Percentiles rank a stretch among this genome's conserved stretches.
Conservation (phyloP, 2,888 invertebrate species). For the Achlya flavicornis region DNA sequence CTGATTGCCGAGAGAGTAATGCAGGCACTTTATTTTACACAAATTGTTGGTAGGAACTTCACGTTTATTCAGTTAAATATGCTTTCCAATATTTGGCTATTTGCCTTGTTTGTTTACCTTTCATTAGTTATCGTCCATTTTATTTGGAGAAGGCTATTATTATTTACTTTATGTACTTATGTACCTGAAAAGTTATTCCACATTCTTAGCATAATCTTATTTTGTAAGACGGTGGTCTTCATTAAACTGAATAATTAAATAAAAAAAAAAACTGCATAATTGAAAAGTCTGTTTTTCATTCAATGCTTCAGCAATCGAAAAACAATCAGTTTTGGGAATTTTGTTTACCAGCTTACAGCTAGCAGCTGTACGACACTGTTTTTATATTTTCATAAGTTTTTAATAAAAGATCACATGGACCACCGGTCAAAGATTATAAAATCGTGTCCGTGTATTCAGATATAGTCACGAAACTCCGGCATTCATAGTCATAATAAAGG, state of each 20-base stretch:
- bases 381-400: no score
- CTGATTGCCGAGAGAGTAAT: slow-evolving; percentile 29
- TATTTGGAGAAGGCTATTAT: not conserved
- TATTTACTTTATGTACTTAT: no score
- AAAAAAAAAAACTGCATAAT: no score
- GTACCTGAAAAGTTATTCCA: no score
- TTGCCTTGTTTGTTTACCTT: not conserved
- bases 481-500: slow-evolving; percentile 23
- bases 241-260: no score
- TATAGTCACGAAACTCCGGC: slow-evolving; percentile 8
- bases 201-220: no score
- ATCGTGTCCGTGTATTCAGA: not conserved
- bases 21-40: slow-evolving; percentile 22
- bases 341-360: no score
- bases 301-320: no score
- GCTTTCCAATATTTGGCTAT: not conserved
- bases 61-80: not conserved
- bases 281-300: no score
- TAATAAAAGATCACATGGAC: not conserved
- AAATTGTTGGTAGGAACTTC: slow-evolving; percentile 13
- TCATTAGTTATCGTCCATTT: not conserved
- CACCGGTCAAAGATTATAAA: not conserved
- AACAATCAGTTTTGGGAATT: no score
- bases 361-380: no score
- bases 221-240: no score